Evolutionary conservation across 2,797 vertebrate species (phyloP).

Genomic region (Phoeniculus purpureus): DNA sequence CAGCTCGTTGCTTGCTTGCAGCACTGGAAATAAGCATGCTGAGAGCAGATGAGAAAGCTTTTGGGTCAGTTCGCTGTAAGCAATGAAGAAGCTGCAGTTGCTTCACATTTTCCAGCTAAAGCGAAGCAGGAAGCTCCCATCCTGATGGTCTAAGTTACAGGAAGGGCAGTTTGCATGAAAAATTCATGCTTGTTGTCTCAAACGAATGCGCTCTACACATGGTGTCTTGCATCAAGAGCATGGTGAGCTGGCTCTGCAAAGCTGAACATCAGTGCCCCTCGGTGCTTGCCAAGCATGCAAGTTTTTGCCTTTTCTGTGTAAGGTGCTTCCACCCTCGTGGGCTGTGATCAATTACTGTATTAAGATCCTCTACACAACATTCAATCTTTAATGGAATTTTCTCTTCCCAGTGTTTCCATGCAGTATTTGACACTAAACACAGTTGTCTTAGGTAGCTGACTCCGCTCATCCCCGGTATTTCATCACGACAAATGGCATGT

Average conservation of each 20-base stretch:
- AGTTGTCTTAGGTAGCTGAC: slow-evolving; percentile 34
- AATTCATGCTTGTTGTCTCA: background rate
- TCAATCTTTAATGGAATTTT: background rate
- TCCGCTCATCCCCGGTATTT: slow-evolving; percentile 14
- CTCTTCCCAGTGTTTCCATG: background rate
- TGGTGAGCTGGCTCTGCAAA: background rate
- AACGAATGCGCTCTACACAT: fast-evolving
- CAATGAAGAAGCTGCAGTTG: background rate
- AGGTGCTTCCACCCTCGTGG: background rate
- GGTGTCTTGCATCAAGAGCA: background rate
- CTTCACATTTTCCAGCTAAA: slow-evolving; percentile 33
- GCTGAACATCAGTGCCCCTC: background rate
- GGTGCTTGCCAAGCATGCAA: fast-evolving
- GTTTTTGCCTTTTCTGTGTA: background rate
- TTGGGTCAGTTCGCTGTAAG: background rate
- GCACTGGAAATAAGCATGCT: slow-evolving; percentile 55
- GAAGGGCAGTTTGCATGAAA: slow-evolving; percentile 18
- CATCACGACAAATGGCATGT: slow-evolving; percentile 44
- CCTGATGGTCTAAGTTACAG: background rate
- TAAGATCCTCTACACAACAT: background rate
- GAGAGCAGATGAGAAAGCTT: slow-evolving; percentile 29
- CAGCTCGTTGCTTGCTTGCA: slow-evolving; percentile 51
- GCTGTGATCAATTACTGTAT: background rate
- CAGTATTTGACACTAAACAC: background rate
- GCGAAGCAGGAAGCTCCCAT: slow-evolving; percentile 3